Conservation (phyloP, 2,797 vertebrate genomes). For the Sebastes aleutianus region DNA sequence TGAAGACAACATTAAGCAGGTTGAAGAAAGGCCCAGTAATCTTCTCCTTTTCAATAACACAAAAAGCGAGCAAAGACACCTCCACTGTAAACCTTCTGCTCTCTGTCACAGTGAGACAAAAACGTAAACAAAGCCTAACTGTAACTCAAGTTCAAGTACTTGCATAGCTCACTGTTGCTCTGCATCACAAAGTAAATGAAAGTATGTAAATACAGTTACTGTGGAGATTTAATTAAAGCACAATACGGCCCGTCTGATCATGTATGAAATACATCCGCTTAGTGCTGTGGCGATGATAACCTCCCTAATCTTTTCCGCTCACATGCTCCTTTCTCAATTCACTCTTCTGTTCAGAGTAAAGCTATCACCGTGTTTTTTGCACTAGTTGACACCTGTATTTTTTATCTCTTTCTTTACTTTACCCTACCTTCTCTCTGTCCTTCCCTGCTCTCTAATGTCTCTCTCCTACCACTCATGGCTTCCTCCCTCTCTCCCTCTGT, state of each 20-base stretch:
- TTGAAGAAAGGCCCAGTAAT: background rate
- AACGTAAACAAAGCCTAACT: too few species aligned
- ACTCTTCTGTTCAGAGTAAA: background rate
- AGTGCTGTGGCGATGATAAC: background rate
- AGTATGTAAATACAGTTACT: background rate
- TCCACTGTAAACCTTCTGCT: too few species aligned
- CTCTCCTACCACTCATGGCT: background rate
- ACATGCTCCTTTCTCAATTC: background rate
- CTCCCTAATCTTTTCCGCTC: background rate
- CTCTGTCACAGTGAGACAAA: too few species aligned
- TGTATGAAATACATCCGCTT: background rate
- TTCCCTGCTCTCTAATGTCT: background rate
- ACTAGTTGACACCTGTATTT: background rate
- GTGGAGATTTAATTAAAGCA: background rate
- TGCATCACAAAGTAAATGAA: background rate
- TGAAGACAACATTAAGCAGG: too few species aligned
- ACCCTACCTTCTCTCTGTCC: background rate
- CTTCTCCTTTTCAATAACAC: background rate
- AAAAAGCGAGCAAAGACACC: too few species aligned
- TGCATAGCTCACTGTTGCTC: background rate
- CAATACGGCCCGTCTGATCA: background rate
- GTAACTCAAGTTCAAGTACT: background rate
- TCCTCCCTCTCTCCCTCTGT: background rate
- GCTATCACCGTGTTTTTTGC: background rate
- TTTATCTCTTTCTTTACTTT: background rate